Base-by-base conservation (phyloP, 2,113 vertebrate species). In the Cavia porcellus region DNA sequence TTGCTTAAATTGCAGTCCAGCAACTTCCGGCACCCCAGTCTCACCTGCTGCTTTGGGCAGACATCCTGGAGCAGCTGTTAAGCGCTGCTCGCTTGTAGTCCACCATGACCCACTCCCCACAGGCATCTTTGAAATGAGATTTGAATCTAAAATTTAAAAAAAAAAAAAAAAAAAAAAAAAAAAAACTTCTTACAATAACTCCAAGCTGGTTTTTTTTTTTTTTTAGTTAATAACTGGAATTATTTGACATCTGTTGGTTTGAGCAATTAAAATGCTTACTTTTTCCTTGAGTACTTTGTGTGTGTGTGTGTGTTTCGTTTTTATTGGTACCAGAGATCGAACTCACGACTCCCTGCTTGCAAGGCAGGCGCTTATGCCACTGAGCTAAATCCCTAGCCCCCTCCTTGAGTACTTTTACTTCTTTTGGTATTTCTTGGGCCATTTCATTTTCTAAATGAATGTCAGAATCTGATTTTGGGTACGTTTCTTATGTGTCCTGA, bases 131-230 rank as follows among this genome's bases (percentile, higher is more conserved):
- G 28, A 70, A 81, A 83, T 82, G 75, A 74, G 22, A 55, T 81
- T 70, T 85, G 22, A 95, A 12, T 70, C 61, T 85, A 85, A 92
- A 81, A 86, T 8, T 75, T 3, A 77, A 75, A 81, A 74, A 92
- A 32, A 0, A 15, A 15, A 12, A 55, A 55, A 55, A 38, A 38
- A 38, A 3, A 77, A 75, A 81, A 74, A 92, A 32, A 0, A 15
- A 15, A 12, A 55, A 55, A 55, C 55, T 17, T 35, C 55, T 42
- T 24, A 38, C 12, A 66, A 13, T 52, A 70, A 61, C 68, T 22
- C 0, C 13, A 47, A 22, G 4, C 9, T 93, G 7, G 68, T 11
- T 81, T 55, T 61, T 90, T 61, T 77, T 11, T 81, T 55, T 61
- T 90, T 61, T 32, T 7, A 42, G 6, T 79, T 59, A 70, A 61